Percentiles rank a stretch among this genome's conserved stretches.
phyloP scores from a whole-genome alignment of 2,113 vertebrate genomes.

The Ophthalmolycus amberensis region DNA sequence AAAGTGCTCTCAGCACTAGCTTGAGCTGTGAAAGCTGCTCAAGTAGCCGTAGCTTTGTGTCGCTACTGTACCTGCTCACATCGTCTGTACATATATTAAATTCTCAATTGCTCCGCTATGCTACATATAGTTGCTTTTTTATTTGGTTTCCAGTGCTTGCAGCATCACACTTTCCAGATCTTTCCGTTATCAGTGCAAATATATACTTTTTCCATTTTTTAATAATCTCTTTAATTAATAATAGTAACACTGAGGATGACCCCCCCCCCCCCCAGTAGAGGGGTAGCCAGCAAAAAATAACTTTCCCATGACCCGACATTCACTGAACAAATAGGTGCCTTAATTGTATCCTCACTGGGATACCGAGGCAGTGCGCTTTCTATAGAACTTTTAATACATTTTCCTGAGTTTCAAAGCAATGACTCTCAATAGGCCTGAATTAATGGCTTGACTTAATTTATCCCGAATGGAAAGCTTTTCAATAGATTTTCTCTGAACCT shows the following conservation, averaged over 20 bases:
- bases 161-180: slow-evolving; percentile 74
- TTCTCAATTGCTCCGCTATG: slow-evolving; percentile 70
- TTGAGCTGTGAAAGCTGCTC: slow-evolving; percentile 41
- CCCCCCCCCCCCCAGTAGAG: neutral
- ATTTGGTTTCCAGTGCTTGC: slow-evolving; percentile 85
- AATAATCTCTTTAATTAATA: slow-evolving; percentile 54
- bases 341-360: slow-evolving; percentile 9
- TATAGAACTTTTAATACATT: slow-evolving; percentile 27
- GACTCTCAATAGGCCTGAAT: slow-evolving; percentile 55
- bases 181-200: slow-evolving; percentile 82
- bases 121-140: slow-evolving; percentile 83
- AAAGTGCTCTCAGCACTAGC: slow-evolving; percentile 63
- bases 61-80: slow-evolving; percentile 28
- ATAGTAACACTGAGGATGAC: slow-evolving; percentile 57
- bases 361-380: slow-evolving; percentile 28
- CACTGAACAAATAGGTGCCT: slow-evolving; percentile 35
- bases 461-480: slow-evolving; percentile 44
- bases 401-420: slow-evolving; percentile 71
- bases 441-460: slow-evolving; percentile 42
- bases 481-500: slow-evolving; percentile 43
- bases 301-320: slow-evolving; percentile 5
- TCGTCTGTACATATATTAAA: slow-evolving; percentile 79
- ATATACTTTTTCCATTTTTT: slow-evolving; percentile 32
- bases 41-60: slow-evolving; percentile 41
- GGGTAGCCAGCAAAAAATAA: slow-evolving; percentile 8